Conservation (phyloP, 1,140 invertebrate species). For the Formica selysi region DNA sequence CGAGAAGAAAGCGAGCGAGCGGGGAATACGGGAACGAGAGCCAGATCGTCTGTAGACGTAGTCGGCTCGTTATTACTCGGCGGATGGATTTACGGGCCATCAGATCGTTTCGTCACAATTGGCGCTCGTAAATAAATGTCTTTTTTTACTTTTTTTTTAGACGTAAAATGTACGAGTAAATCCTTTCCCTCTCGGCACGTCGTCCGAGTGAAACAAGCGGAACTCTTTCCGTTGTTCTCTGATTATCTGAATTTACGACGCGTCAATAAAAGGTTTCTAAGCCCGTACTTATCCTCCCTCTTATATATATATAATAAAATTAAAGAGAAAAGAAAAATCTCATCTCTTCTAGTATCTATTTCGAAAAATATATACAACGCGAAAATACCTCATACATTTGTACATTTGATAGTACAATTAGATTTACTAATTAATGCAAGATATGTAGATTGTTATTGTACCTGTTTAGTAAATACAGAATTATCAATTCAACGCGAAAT, state of each 20-base stretch:
- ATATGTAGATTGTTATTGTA: neutral
- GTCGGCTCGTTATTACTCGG: slow-evolving; percentile 68
- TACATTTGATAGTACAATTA: neutral
- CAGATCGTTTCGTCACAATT: slow-evolving; percentile 66
- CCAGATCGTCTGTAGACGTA: neutral
- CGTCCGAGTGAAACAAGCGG: slow-evolving; percentile 10
- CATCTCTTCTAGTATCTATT: too few species aligned
- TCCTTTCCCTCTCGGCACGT: neutral
- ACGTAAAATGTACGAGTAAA: slow-evolving; percentile 17
- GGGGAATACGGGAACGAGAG: slow-evolving; percentile 38
- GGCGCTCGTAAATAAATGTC: slow-evolving; percentile 62
- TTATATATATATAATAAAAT: neutral
- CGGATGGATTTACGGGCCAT: slow-evolving; percentile 71
- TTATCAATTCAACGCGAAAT: neutral
- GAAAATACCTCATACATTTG: neutral
- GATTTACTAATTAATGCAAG: neutral
- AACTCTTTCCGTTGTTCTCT: slow-evolving; percentile 1
- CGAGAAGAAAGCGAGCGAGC: slow-evolving; percentile 28
- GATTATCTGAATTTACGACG: slow-evolving; percentile 34
- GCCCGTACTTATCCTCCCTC: neutral
- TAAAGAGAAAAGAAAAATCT: neutral
- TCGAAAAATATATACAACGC: neutral
- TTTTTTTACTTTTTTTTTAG: neutral
- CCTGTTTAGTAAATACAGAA: neutral
- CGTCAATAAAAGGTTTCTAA: slow-evolving; percentile 1